These are phyloP conservation scores for Xiphorhynchus elegans DNA, from an alignment of 2,113 vertebrate species.

Conservation along the genomic window DNA sequence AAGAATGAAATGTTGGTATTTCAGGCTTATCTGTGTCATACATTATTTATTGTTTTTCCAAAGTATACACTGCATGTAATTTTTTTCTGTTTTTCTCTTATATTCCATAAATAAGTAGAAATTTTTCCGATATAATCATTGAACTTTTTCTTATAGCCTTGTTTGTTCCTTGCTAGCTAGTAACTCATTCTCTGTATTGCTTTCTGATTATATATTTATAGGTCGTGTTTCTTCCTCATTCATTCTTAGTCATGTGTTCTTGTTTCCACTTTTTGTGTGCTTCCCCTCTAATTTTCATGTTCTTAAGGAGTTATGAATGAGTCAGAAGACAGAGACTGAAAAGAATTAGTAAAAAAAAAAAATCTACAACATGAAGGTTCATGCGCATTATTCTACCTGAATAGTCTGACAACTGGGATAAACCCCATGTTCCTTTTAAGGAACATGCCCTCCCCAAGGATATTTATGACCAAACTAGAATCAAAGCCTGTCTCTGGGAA, in stretches of 20 bases:
- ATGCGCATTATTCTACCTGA: background rate
- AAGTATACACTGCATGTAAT: background rate
- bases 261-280: background rate
- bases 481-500: background rate
- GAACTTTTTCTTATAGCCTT: background rate
- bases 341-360: background rate
- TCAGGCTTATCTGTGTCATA: background rate
- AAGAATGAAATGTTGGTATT: background rate
- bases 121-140: background rate
- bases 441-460: background rate
- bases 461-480: background rate
- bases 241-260: background rate
- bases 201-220: background rate
- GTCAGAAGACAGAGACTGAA: background rate
- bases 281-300: background rate
- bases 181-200: background rate
- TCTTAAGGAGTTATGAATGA: background rate
- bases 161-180: background rate
- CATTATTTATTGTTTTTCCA: background rate
- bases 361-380: background rate
- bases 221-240: background rate
- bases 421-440: background rate
- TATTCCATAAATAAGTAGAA: background rate
- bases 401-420: background rate
- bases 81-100: background rate